Evolutionary conservation across 2,888 invertebrate genomes (phyloP).

Genomic region (Ophion ventricosus): DNA sequence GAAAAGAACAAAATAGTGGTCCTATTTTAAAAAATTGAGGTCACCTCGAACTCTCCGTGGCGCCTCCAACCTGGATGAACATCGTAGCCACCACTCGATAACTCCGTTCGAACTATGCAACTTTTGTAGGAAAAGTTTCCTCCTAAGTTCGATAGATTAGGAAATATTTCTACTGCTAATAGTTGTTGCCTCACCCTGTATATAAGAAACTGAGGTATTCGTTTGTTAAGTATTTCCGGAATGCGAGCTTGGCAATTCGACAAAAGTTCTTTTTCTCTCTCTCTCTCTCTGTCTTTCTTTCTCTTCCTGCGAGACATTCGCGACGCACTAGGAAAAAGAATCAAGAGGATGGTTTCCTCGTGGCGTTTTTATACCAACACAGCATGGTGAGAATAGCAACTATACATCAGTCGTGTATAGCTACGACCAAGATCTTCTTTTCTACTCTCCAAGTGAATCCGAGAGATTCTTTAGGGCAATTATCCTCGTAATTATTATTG

Average conservation of each 20-base stretch:
- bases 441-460: conserved; percentile 66
- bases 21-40: too few relatives aligned
- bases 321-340: conserved; percentile 54
- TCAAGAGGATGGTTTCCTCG: conserved; percentile 53
- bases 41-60: too few relatives aligned
- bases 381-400: not conserved
- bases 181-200: too few relatives aligned
- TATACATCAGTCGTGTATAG: not conserved
- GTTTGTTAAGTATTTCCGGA: not conserved
- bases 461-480: conserved; percentile 69
- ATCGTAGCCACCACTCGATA: too few relatives aligned
- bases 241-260: not conserved
- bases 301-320: conserved; percentile 18
- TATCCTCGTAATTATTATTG: conserved; percentile 71
- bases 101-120: too few relatives aligned
- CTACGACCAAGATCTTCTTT: conserved; percentile 41
- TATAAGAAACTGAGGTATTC: not conserved
- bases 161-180: too few relatives aligned
- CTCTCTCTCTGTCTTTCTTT: not conserved
- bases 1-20: too few relatives aligned
- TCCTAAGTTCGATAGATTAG: too few relatives aligned
- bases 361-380: conserved; percentile 39
- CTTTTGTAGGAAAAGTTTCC: too few relatives aligned
- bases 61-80: too few relatives aligned
- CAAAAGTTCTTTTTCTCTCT: not conserved